Conservation (phyloP, 2,797 vertebrate genomes). For the Manis crassicaudata region DNA sequence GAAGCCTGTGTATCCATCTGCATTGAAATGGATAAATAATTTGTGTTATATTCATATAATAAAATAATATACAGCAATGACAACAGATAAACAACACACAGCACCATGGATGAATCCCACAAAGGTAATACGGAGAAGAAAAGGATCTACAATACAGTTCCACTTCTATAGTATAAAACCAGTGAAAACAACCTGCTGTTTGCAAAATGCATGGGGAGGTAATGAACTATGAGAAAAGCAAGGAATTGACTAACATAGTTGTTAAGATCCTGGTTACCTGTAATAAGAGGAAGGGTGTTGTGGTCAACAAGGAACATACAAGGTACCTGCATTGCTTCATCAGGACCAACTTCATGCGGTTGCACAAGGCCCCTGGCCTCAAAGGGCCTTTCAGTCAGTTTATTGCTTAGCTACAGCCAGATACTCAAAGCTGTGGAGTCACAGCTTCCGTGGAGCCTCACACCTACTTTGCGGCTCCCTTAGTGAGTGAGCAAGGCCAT, state of each 20-base stretch:
- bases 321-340: no score
- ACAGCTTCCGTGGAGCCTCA: fast-evolving
- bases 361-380: no score
- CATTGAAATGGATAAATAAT: not conserved
- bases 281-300: not conserved
- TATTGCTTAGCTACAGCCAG: not conserved
- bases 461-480: fast-evolving
- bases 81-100: not conserved
- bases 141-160: not conserved
- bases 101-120: not conserved
- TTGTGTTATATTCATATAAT: not conserved
- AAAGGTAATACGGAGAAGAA: not conserved
- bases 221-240: not conserved
- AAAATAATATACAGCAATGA: not conserved
- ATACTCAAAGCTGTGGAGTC: not conserved
- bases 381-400: not conserved
- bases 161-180: not conserved
- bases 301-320: fast-evolving
- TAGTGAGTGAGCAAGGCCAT: no score
- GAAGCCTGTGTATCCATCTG: not conserved
- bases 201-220: not conserved
- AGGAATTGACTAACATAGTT: fast-evolving
- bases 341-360: not conserved
- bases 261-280: not conserved
- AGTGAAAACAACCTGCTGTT: not conserved